A percentile compares a stretch with the other conserved stretches of the same genome.
phyloP scores from a whole-genome alignment of 2,888 invertebrate genomes.

The Eupithecia inturbata region DNA sequence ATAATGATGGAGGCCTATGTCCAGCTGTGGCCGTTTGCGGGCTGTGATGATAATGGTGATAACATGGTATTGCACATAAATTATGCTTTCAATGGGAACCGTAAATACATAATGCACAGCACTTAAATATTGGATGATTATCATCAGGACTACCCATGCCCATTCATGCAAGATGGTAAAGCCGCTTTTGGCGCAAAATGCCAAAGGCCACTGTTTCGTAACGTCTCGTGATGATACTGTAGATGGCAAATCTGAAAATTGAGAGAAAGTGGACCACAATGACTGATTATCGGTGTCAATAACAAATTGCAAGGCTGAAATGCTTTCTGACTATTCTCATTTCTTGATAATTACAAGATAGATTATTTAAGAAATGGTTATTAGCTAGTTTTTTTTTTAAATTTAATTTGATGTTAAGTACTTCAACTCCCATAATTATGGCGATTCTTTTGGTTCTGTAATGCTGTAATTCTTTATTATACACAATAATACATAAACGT shows the following conservation, averaged over 20 bases:
- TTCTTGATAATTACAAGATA: neutral
- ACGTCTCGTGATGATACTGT: neutral
- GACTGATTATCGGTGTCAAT: neutral
- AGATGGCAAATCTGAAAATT: slow-evolving; percentile 22
- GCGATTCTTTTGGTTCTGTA: too few relatives aligned
- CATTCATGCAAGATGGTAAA: slow-evolving; percentile 11
- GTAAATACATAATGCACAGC: neutral
- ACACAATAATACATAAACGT: too few relatives aligned
- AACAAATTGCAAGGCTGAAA: neutral
- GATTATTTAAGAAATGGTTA: too few relatives aligned
- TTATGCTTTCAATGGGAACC: neutral
- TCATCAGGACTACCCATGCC: slow-evolving; percentile 2
- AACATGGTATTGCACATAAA: neutral
- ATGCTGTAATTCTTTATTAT: too few relatives aligned
- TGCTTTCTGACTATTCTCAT: neutral
- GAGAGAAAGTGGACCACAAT: slow-evolving; percentile 22
- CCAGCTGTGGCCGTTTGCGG: too few relatives aligned
- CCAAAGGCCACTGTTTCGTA: slow-evolving; percentile 21
- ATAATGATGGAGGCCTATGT: too few relatives aligned
- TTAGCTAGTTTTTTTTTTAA: too few relatives aligned
- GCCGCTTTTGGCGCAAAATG: slow-evolving; percentile 20
- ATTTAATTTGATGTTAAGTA: too few relatives aligned
- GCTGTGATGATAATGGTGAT: too few relatives aligned
- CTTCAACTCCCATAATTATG: too few relatives aligned
- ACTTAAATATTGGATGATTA: slow-evolving; percentile 4